Evolutionary conservation across 2,888 invertebrate genomes (phyloP).

Genomic region (Andrena praecox): DNA sequence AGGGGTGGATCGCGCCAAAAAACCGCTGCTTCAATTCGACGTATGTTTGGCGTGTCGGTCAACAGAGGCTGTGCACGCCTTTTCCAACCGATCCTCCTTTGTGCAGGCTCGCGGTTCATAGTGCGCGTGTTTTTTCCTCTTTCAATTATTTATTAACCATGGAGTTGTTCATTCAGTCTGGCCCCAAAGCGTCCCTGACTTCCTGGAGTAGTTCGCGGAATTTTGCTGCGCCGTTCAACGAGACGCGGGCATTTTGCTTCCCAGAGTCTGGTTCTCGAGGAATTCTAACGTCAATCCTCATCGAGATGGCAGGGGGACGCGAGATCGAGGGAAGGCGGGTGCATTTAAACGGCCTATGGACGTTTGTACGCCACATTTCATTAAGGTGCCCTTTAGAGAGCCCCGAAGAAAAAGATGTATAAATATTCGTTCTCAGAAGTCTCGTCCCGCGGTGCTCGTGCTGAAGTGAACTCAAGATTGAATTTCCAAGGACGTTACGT

Average conservation of each 20-base stretch:
- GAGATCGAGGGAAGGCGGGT: not conserved
- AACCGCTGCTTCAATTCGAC: constrained; percentile 56
- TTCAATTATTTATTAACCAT: constrained; percentile 7
- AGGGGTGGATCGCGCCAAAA: constrained; percentile 33
- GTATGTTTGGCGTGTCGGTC: constrained; percentile 55
- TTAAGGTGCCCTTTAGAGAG: constrained; percentile 25
- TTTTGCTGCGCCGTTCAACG: not conserved
- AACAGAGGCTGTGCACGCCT: constrained; percentile 41
- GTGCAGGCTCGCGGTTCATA: not conserved
- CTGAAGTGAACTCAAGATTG: constrained; percentile 44
- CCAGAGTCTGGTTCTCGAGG: not conserved
- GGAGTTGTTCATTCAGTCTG: not conserved
- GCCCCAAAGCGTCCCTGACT: not conserved
- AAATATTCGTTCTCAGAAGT: constrained; percentile 36
- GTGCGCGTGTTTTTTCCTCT: not conserved
- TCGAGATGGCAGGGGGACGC: constrained; percentile 72
- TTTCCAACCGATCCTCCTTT: constrained; percentile 47
- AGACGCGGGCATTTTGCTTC: not conserved
- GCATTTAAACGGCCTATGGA: constrained; percentile 8
- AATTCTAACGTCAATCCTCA: not conserved
- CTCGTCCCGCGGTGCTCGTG: constrained; percentile 17
- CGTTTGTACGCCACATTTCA: constrained; percentile 41
- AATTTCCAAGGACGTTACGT: constrained; percentile 55
- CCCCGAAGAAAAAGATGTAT: constrained; percentile 11
- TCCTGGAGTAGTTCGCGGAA: not conserved